phyloP scores from a whole-genome alignment of 1,140 invertebrate genomes.

The Dendroctonus valens region DNA sequence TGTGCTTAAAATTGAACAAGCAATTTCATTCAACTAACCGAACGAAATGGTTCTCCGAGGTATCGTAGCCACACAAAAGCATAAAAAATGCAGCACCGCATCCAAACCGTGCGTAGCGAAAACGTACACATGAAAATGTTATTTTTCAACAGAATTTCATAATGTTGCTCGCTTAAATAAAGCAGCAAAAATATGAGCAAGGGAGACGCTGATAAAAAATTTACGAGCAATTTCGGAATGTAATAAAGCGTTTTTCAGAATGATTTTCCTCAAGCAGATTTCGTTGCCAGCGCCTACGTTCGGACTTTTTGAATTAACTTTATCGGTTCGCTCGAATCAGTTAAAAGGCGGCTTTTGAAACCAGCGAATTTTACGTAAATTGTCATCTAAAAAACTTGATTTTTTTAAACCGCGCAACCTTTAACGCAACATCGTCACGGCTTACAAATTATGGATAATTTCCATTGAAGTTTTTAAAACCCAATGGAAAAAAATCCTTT shows the following conservation, averaged over 20 bases:
- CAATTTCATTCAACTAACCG: slow-evolving; percentile 8
- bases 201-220: slow-evolving; percentile 7
- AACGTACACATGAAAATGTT: slow-evolving; percentile 1
- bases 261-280: slow-evolving; percentile 9
- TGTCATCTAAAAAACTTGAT: neutral
- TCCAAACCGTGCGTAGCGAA: neutral
- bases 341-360: neutral
- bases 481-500: neutral
- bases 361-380: neutral
- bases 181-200: neutral
- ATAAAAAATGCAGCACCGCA: slow-evolving; percentile 10
- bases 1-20: slow-evolving; percentile 6
- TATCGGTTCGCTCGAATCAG: too few species aligned
- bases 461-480: neutral
- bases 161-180: slow-evolving; percentile 4
- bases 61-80: slow-evolving; percentile 5
- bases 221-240: slow-evolving; percentile 13
- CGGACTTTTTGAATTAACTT: too few species aligned
- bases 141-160: slow-evolving; percentile 13
- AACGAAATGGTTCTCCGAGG: slow-evolving; percentile 6
- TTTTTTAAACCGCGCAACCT: neutral
- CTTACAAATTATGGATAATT: neutral
- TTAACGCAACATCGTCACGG: neutral
- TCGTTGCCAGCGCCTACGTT: neutral
- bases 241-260: slow-evolving; percentile 13